Evolutionary conservation across 2,113 vertebrate genomes (phyloP).

Genomic region (Nycticorax nycticorax): DNA sequence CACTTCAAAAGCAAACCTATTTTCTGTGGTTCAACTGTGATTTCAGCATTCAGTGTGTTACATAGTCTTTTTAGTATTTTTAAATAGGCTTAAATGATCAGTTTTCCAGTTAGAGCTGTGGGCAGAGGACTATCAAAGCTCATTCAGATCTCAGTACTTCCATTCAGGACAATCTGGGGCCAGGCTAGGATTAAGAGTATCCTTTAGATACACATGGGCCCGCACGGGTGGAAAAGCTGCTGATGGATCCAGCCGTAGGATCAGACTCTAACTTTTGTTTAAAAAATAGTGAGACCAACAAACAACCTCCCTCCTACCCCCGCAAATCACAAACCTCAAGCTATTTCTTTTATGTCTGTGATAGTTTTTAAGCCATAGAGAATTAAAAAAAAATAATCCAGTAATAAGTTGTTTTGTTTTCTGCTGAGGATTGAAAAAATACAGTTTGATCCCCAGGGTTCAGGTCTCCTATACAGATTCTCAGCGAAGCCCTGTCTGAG

Average conservation of each 20-base stretch:
- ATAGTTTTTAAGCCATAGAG: background rate
- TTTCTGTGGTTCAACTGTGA: background rate
- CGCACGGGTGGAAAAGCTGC: accelerated
- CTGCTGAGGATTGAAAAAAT: background rate
- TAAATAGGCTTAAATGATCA: background rate
- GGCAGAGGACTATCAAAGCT: background rate
- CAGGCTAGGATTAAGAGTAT: background rate
- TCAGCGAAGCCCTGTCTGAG: background rate
- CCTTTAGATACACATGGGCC: background rate
- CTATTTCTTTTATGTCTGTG: background rate
- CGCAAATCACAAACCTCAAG: background rate
- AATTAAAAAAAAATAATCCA: background rate
- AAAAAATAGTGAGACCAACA: background rate
- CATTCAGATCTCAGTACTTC: background rate
- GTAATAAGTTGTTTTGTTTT: background rate
- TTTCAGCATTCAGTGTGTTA: background rate
- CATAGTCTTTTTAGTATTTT: background rate
- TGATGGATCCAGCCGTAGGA: background rate
- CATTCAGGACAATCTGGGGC: background rate
- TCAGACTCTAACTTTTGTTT: background rate
- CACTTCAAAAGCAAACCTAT: background rate
- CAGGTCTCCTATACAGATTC: background rate
- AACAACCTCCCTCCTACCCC: background rate
- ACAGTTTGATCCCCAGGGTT: background rate
- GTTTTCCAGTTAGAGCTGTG: background rate